Evolutionary conservation across 2,888 invertebrate species (phyloP), one percentile per base, ranked within the genome.

Genomic region (Microctonus brassicae): DNA sequence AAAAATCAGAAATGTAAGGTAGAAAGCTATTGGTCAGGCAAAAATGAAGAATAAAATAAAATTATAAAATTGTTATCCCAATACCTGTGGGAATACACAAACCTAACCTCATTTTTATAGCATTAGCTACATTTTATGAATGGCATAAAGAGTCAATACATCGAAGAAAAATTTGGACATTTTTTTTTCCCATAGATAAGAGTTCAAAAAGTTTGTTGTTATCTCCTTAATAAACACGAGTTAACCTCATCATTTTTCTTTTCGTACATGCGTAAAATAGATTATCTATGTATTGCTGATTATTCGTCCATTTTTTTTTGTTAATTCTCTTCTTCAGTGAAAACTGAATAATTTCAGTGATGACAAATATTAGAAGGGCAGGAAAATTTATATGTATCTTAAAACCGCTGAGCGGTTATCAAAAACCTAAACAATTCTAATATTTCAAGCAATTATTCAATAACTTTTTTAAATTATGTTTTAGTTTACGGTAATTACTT

Each of bases 271-370:
- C 78, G 75, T 73, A 83, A 81, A 82, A 81, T 82, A 84, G 78
- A 82, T 77, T 55, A 69, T 63, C 1, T 39, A 22, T 61, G 36
- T 66, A 63, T 63, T 63, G 55, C 53, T 26, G 29, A 62, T 69
- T 17, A 55, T 36, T 39, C 13, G n/a, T 33, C 26, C 39, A 17
- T 26, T 22, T 33, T 17, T 77, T 76, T 77, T 73, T 76, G 77
- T 79, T 75, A 55, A 78, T 77, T 79, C 77, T 69, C 66, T n/a
- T 47, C 17, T 17, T 47, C 47, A 17, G 78, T 79, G 75, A 80
- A 79, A 83, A 84, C 84, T 85, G 84, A 85, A 84, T 83, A 84
- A 79, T 80, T 80, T 80, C 81, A 57, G 72, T 81, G 78, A 80
- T 69, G 73, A 78, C 39, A 39, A 39, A 0, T 82, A 79, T 78